Evolutionary conservation across 1,140 invertebrate genomes (phyloP).

Genomic region (Oedothorax gibbosus): DNA sequence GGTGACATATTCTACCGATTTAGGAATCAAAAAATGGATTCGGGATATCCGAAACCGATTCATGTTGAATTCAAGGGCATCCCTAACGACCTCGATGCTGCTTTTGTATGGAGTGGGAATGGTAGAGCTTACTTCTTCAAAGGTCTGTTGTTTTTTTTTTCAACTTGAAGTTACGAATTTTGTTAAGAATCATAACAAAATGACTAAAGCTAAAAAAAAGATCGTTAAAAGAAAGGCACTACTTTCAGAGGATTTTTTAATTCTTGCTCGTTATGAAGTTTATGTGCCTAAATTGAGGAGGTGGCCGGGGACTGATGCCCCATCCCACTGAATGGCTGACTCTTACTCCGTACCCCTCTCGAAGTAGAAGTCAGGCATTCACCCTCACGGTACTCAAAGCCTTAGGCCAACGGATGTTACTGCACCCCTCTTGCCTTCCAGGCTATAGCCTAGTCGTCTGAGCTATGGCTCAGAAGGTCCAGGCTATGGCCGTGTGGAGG

Average conservation of each 20-base stretch:
- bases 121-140: slow-evolving; percentile 82
- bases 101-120: slow-evolving; percentile 94
- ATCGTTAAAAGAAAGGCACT: neutral
- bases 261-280: too few species aligned
- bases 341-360: too few species aligned
- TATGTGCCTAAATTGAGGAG: too few species aligned
- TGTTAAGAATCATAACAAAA: neutral
- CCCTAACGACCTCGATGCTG: slow-evolving; percentile 90
- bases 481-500: too few species aligned
- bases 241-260: neutral
- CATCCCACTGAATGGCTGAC: too few species aligned
- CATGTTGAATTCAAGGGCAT: slow-evolving; percentile 91
- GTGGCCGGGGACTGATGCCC: too few species aligned
- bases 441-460: too few species aligned
- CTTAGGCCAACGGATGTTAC: too few species aligned
- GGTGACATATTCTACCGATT: slow-evolving; percentile 93
- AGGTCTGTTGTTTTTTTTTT: slow-evolving; percentile 43
- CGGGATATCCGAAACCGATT: slow-evolving; percentile 85
- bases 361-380: too few species aligned
- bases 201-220: neutral
- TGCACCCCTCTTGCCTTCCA: too few species aligned
- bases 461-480: too few species aligned
- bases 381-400: too few species aligned
- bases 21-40: slow-evolving; percentile 83
- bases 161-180: neutral